Evolutionary conservation across 2,113 vertebrate species (phyloP).

Genomic region (Emydura subglobosa): DNA sequence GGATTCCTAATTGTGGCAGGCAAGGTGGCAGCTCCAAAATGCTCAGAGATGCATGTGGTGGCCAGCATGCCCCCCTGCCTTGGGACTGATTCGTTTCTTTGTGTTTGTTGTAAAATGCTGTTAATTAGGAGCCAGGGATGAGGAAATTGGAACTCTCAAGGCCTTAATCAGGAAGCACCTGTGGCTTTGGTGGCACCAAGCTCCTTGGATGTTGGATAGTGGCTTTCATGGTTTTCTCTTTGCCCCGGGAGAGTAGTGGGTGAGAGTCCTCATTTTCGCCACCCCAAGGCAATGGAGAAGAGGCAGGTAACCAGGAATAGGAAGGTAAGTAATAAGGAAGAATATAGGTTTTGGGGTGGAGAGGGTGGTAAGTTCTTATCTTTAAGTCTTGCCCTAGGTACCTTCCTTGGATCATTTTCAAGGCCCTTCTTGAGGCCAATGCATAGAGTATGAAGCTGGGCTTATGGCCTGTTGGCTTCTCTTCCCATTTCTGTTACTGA

Average conservation of each 20-base stretch:
- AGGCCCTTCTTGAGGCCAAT: slow-evolving; percentile 26
- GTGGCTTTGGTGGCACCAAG: slow-evolving; percentile 52
- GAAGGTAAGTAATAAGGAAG: slow-evolving; percentile 12
- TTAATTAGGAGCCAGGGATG: slow-evolving; percentile 73
- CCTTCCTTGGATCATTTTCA: slow-evolving; percentile 12
- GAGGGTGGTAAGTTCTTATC: neutral
- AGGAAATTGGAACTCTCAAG: slow-evolving; percentile 71
- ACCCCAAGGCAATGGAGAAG: neutral
- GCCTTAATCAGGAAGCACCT: slow-evolving; percentile 69
- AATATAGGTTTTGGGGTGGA: neutral
- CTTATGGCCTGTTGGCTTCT: slow-evolving; percentile 4
- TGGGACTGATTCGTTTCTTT: slow-evolving; percentile 61
- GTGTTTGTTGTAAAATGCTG: slow-evolving; percentile 56
- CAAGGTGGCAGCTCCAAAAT: slow-evolving; percentile 60
- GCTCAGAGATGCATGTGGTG: slow-evolving; percentile 47
- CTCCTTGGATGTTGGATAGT: slow-evolving; percentile 54
- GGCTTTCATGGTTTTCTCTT: slow-evolving; percentile 52
- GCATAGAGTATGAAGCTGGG: neutral
- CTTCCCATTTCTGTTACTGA: slow-evolving; percentile 9
- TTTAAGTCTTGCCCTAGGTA: neutral
- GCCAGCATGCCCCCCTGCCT: slow-evolving; percentile 50
- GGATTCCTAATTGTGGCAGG: slow-evolving; percentile 66
- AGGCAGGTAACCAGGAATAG: slow-evolving; percentile 1
- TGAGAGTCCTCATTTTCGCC: slow-evolving; percentile 29
- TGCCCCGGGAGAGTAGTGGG: neutral